These are phyloP conservation scores for Crocallis elinguaria DNA, from an alignment of 2,888 invertebrate species.

Conservation along the genomic window DNA sequence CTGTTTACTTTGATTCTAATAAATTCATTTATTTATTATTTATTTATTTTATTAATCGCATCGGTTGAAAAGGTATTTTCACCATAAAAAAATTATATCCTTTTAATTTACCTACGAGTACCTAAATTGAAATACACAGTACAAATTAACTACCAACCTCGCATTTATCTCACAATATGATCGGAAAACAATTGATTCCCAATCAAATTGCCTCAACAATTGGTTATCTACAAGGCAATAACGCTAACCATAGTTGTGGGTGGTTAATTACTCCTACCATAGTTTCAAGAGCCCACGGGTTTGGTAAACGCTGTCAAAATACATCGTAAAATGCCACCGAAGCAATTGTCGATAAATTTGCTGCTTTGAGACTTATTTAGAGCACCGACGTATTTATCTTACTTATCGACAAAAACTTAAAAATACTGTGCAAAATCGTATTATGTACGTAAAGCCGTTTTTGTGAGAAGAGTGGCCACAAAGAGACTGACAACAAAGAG, in stretches of 20 bases:
- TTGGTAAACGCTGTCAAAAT: not conserved
- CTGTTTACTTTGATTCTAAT: no score
- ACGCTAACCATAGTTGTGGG: slow-evolving; percentile 26
- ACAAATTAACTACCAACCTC: not conserved
- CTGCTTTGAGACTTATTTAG: not conserved
- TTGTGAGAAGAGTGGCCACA: no score
- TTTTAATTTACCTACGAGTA: no score
- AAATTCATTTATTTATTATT: no score
- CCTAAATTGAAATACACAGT: not conserved
- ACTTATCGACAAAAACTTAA: no score
- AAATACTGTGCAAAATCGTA: no score
- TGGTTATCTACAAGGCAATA: slow-evolving; percentile 32
- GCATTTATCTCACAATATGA: slow-evolving; percentile 20
- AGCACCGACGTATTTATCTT: not conserved
- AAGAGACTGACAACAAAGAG: no score
- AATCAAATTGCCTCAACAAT: slow-evolving; percentile 28
- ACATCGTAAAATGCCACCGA: slow-evolving; percentile 1
- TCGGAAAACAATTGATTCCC: slow-evolving; percentile 34
- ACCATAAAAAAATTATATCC: no score
- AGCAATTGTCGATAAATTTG: not conserved
- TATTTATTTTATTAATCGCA: no score
- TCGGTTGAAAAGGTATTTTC: no score
- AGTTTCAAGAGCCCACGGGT: slow-evolving; percentile 16
- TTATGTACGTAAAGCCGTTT: no score
- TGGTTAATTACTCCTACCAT: slow-evolving; percentile 27